A percentile compares a stretch with the other conserved stretches of the same genome.
Conservation (phyloP, 2,113 vertebrate species). For the Gobio gobio region DNA sequence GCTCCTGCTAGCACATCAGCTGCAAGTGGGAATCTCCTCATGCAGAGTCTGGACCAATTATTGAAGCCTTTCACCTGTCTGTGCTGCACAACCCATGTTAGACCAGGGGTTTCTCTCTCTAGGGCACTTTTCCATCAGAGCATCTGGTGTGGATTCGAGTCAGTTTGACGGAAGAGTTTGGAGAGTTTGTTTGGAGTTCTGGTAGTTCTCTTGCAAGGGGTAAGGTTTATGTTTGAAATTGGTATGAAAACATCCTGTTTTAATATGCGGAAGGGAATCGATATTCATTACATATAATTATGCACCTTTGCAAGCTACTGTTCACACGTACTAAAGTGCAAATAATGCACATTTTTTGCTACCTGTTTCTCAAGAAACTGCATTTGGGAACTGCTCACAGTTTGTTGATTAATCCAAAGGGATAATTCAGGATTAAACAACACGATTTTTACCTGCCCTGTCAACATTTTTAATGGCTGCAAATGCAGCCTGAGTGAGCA, state of each 20-base stretch:
- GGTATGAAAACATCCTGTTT: neutral
- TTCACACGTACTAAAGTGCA: neutral
- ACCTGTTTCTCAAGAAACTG: neutral
- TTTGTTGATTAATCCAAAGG: neutral
- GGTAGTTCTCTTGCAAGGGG: no score
- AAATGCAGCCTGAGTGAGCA: neutral
- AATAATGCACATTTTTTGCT: no score
- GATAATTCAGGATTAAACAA: neutral
- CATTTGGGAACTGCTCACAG: neutral
- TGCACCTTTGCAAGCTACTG: no score
- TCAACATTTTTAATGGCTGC: no score
- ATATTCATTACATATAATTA: neutral
- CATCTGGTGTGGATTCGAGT: neutral
- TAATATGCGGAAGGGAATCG: neutral
- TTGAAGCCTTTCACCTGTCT: conserved; percentile 51
- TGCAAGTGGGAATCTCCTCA: conserved; percentile 30
- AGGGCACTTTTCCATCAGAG: neutral
- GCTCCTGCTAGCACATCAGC: conserved; percentile 45
- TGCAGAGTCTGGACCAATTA: conserved; percentile 50
- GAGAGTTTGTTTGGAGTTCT: neutral
- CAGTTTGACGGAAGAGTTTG: neutral
- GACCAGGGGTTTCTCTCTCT: neutral
- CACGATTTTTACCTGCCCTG: neutral
- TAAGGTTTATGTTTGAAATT: neutral
- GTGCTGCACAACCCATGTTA: neutral